Conservation (phyloP, 2,888 invertebrate genomes). For the Phyllotreta cruciferae region DNA sequence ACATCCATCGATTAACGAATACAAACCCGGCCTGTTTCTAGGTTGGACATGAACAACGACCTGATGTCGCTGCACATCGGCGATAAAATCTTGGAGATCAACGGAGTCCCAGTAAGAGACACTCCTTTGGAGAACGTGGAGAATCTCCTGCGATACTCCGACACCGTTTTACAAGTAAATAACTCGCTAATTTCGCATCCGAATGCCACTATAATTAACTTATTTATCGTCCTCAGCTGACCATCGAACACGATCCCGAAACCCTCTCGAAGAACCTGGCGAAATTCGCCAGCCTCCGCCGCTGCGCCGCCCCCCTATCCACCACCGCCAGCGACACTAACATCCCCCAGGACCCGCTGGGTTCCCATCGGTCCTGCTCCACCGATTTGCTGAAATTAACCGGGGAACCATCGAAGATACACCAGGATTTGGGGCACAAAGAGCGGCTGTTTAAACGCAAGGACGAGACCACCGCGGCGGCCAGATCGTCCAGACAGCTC, state of each 20-base stretch:
- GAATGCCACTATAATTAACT: too few species aligned
- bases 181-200: too few species aligned
- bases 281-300: constrained; percentile 40
- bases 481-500: constrained; percentile 66
- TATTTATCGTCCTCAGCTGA: constrained; percentile 69
- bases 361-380: constrained; percentile 48
- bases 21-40: constrained; percentile 61
- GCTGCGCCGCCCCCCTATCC: constrained; percentile 54
- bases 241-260: constrained; percentile 89
- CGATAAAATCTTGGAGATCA: constrained; percentile 92
- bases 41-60: constrained; percentile 82
- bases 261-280: constrained; percentile 65
- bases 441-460: constrained; percentile 65
- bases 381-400: constrained; percentile 50
- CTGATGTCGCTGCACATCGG: constrained; percentile 87
- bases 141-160: constrained; percentile 74
- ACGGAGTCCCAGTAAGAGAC: constrained; percentile 86
- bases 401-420: too few species aligned
- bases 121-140: constrained; percentile 82
- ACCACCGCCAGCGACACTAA: constrained; percentile 60
- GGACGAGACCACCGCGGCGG: constrained; percentile 68
- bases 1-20: too few species aligned
- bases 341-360: constrained; percentile 56
- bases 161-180: constrained; percentile 76
- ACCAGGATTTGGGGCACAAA: too few species aligned